These are phyloP conservation scores for Drosophila lacteicornis DNA, from an alignment of 1,140 invertebrate species.

Conservation along the genomic window DNA sequence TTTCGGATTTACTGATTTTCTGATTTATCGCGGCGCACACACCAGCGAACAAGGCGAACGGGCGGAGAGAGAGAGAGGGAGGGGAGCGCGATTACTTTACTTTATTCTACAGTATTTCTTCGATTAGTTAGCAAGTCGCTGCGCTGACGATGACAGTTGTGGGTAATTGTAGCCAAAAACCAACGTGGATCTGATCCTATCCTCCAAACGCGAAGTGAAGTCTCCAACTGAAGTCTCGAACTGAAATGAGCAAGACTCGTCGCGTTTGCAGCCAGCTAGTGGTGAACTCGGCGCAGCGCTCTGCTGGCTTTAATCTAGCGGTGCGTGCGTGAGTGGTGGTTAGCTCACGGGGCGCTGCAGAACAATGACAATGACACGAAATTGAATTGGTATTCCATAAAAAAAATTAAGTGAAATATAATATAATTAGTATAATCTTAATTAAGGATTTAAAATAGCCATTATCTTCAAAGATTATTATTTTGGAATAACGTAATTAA, in stretches of 20 bases:
- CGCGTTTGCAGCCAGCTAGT: conserved; percentile 15
- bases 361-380: background rate
- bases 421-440: too few species aligned
- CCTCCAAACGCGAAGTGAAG: conserved; percentile 84
- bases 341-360: too few species aligned
- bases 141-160: conserved; percentile 68
- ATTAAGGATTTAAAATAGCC: too few species aligned
- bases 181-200: conserved; percentile 84
- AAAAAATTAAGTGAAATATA: too few species aligned
- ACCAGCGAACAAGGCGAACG: conserved; percentile 59
- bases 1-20: conserved; percentile 17
- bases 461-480: background rate
- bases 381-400: too few species aligned
- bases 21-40: conserved; percentile 50
- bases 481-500: too few species aligned
- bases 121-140: conserved; percentile 45
- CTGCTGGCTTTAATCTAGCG: conserved; percentile 16
- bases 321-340: conserved; percentile 1
- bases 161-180: conserved; percentile 56
- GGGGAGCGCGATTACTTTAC: conserved; percentile 59
- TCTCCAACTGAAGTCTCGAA: conserved; percentile 72
- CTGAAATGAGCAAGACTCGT: conserved; percentile 38
- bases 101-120: conserved; percentile 22
- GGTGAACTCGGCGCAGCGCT: conserved; percentile 10
- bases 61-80: conserved; percentile 47